Evolutionary conservation across 1,140 invertebrate species (phyloP), one percentile per base, ranked within the genome.

Genomic region (Ceratina australensis): DNA sequence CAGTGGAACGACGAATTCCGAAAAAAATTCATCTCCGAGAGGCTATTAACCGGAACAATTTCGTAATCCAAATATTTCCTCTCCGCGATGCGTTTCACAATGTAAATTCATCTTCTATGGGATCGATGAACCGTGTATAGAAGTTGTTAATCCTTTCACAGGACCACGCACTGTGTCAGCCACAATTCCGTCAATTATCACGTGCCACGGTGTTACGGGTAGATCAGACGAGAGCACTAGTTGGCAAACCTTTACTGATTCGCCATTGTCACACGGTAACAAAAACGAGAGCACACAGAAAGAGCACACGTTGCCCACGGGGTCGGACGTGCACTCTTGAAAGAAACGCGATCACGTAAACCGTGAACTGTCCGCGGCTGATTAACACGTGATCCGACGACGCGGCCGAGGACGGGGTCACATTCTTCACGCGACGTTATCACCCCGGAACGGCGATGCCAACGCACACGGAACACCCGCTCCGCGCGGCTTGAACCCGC

Each of bases 401-500:
- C 24, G 18, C 15, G 16, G 65, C 12, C 56, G 20, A 26, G 16
- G 7, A 28, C 5, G 7, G n/a, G n/a, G 2, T 8, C 15, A 16
- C 20, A n/a, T 67, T 49, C 65, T 49, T 28, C 15, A 16, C 72
- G n/a, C 59, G 33, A 50, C 42, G n/a, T 22, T 52, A 20, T 33
- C 63, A 49, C 24, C 7, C 47, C 52, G 22, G 47, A 28, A 10
- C 24, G 33, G 22, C 18, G 68, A 56, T n/a, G 26, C 22, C 33
- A 24, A 72, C 76, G 77, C 71, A 66, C 61, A 81, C 52, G 68
- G 49, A 73, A 67, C 81, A 59, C 86, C 90, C 90, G 89, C 85
- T 81, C 90, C 28, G 86, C 81, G 85, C 88, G 89, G 84, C 89
- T 86, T 85, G 83, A 87, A 88, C 87, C 85, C 89, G 86, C 88